Percentiles rank a stretch among this genome's conserved stretches.
These are phyloP conservation scores for Scaptomyza polygonia DNA, from an alignment of 2,888 invertebrate genomes.

Conservation along the genomic window DNA sequence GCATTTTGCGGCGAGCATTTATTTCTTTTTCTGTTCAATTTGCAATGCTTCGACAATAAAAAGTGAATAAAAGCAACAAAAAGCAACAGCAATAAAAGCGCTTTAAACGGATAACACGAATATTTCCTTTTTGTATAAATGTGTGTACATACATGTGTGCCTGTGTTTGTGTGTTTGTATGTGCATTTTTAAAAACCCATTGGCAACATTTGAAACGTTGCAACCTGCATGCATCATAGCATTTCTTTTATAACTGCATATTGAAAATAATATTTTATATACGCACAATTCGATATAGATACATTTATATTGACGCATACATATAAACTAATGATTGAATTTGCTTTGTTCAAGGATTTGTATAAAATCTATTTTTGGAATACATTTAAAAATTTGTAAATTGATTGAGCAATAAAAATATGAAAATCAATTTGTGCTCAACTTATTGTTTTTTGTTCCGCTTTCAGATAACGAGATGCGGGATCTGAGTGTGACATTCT, in stretches of 20 bases:
- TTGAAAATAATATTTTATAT: constrained; percentile 28
- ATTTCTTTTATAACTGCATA: constrained; percentile 51
- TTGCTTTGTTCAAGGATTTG: constrained; percentile 24
- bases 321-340: constrained; percentile 29
- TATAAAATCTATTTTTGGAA: constrained; percentile 3
- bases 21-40: constrained; percentile 44
- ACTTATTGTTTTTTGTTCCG: background rate
- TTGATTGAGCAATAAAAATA: constrained; percentile 11
- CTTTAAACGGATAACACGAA: constrained; percentile 47
- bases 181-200: constrained; percentile 23
- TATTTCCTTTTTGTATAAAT: constrained; percentile 12
- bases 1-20: constrained; percentile 56
- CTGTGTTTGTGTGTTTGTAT: constrained; percentile 8
- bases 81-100: constrained; percentile 19
- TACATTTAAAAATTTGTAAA: background rate
- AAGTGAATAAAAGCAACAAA: constrained; percentile 10
- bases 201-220: constrained; percentile 50
- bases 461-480: constrained; percentile 84
- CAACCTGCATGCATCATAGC: constrained; percentile 63
- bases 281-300: background rate
- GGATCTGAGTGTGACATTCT: constrained; percentile 84
- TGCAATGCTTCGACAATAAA: constrained; percentile 31
- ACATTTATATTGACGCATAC: background rate
- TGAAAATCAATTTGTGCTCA: constrained; percentile 9
- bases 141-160: constrained; percentile 11